Evolutionary conservation across 35 echinoderm and acorn worm genomes (phyloP).

Genomic region (Lytechinus variegatus): DNA sequence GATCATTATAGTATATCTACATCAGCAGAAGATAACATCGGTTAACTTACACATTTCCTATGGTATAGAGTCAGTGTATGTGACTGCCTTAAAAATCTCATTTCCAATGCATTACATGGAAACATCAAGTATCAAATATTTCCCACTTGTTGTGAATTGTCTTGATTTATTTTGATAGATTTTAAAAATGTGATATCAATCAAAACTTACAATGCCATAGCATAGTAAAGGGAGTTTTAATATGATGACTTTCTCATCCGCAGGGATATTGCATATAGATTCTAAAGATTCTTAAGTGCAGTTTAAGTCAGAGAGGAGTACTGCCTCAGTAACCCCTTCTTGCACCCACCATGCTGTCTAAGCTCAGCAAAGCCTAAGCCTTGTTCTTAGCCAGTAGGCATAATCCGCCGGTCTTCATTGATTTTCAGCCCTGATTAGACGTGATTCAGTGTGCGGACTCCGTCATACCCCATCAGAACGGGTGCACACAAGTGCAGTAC

Average conservation of each 20-base stretch:
- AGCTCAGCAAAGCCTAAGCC: background rate
- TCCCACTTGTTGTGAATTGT: background rate
- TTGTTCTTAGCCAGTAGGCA: conserved; percentile 1
- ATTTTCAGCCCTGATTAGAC: conserved; percentile 12
- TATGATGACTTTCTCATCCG: background rate
- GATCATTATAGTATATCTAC: background rate
- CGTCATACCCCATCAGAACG: background rate
- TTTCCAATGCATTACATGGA: too few species aligned
- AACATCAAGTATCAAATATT: too few species aligned
- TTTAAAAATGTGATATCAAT: background rate
- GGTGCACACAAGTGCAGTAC: background rate
- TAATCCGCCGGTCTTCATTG: conserved; percentile 1
- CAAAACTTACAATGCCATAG: background rate
- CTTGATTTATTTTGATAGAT: background rate
- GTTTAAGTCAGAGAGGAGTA: background rate
- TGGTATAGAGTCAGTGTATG: background rate
- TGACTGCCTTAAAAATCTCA: too few species aligned
- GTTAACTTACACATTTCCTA: background rate
- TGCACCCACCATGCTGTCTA: background rate
- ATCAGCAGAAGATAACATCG: background rate
- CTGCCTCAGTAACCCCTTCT: background rate
- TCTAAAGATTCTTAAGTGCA: background rate
- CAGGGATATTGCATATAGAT: too few species aligned
- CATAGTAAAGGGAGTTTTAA: background rate
- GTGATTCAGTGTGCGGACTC: conserved; percentile 16